Evolutionary conservation across 2,113 vertebrate species (phyloP).

Genomic region (Colossoma macropomum): DNA sequence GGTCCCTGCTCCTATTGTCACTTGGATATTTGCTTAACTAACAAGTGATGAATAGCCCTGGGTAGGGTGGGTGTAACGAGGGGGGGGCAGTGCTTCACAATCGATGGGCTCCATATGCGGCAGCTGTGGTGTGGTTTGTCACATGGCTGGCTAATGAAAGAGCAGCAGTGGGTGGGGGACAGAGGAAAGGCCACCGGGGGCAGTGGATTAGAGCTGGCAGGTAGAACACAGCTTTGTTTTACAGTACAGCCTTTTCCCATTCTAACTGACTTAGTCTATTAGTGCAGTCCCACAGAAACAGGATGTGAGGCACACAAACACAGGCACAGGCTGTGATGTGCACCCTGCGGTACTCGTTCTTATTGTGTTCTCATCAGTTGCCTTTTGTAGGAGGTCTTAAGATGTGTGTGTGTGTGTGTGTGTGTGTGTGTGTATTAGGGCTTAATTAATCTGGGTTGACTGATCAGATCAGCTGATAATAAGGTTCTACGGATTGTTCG

Average conservation of each 20-base stretch:
- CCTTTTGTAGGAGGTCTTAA: no score
- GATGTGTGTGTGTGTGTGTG: background rate
- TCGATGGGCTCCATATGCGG: background rate
- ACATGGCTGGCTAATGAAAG: constrained; percentile 21
- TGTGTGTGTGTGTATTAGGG: background rate
- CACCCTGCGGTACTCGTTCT: no score
- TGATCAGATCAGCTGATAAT: no score
- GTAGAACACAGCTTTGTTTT: background rate
- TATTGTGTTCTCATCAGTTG: no score
- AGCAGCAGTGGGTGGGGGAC: constrained; percentile 22
- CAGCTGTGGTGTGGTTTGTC: constrained; percentile 9
- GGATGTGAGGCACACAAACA: background rate
- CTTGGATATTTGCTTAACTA: constrained; percentile 26
- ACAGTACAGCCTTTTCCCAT: constrained; percentile 2
- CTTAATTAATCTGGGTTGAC: no score
- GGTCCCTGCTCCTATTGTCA: background rate
- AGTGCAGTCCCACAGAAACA: background rate
- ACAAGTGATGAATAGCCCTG: constrained; percentile 18
- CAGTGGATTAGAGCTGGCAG: constrained; percentile 15
- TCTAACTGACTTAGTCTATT: background rate
- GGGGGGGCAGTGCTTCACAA: background rate
- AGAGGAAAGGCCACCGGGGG: background rate
- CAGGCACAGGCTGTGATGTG: no score
- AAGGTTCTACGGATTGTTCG: no score
- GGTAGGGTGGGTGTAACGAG: background rate